These are phyloP conservation scores for Drosophila baimaii DNA, from an alignment of 1,140 invertebrate species.

Conservation along the genomic window DNA sequence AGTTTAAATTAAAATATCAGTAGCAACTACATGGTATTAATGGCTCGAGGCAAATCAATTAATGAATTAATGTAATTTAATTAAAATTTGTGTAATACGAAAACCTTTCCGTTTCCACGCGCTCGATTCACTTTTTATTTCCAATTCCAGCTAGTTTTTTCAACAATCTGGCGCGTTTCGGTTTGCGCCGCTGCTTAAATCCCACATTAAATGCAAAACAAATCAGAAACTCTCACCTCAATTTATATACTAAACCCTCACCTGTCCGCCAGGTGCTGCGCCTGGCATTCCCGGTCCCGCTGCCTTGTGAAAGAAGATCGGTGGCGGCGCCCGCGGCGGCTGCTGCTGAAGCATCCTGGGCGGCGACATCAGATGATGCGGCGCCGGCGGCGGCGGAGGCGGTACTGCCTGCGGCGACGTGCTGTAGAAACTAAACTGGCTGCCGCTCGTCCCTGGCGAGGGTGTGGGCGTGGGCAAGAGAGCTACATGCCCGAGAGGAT, in stretches of 20 bases:
- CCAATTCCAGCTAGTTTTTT: too few species aligned
- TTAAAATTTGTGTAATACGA: background rate
- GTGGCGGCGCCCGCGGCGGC: conserved; percentile 26
- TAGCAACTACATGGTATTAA: background rate
- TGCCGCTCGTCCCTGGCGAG: conserved; percentile 56
- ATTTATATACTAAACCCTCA: background rate
- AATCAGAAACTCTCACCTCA: background rate
- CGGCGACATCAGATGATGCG: conserved; percentile 26
- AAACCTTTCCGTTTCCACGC: background rate
- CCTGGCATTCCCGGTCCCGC: conserved; percentile 20
- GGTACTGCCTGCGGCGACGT: conserved; percentile 1
- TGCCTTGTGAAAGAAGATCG: conserved; percentile 55
- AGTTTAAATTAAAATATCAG: too few species aligned
- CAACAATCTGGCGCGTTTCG: background rate
- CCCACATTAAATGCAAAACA: background rate
- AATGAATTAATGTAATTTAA: background rate
- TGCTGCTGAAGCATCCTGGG: conserved; percentile 20
- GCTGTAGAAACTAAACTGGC: conserved; percentile 55
- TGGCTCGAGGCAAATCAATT: background rate
- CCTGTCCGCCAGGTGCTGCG: conserved; percentile 33
- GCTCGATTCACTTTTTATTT: background rate
- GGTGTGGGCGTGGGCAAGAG: conserved; percentile 61
- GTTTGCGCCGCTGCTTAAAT: background rate
- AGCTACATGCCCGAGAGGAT: conserved; percentile 25
- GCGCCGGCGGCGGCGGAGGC: background rate